Evolutionary conservation across 2,113 vertebrate species (phyloP).

Genomic region (Promerops cafer): DNA sequence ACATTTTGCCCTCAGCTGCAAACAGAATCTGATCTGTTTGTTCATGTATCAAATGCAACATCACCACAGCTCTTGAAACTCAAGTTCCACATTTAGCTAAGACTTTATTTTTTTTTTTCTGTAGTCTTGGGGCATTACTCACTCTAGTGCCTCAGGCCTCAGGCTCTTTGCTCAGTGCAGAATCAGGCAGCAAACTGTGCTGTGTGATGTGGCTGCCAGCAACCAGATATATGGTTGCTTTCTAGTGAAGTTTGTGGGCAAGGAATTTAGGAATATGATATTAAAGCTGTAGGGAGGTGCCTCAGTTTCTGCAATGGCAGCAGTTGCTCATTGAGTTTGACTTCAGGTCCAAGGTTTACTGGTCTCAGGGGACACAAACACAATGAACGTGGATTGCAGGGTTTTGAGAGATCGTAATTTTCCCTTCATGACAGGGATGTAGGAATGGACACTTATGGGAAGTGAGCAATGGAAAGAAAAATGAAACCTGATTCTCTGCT

Average conservation of each 20-base stretch:
- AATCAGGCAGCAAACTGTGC: background rate
- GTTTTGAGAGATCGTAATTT: background rate
- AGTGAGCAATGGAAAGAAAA: background rate
- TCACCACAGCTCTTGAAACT: background rate
- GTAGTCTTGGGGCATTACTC: background rate
- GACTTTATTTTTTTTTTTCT: background rate
- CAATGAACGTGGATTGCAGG: background rate
- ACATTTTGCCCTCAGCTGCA: background rate
- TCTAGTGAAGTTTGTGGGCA: background rate
- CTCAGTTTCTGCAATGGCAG: background rate
- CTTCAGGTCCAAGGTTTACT: background rate
- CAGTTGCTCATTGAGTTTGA: background rate
- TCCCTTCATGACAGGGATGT: background rate
- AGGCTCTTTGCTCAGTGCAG: background rate
- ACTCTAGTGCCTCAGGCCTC: rapidly evolving
- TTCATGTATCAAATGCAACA: background rate
- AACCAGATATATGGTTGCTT: background rate
- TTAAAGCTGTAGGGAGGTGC: background rate
- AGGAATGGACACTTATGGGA: background rate
- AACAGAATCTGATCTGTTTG: background rate
- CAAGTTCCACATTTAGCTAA: background rate
- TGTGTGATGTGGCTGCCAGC: background rate
- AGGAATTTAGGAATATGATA: background rate
- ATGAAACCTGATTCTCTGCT: background rate
- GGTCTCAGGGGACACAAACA: background rate